Evolutionary conservation across 2,113 vertebrate species (phyloP).

Genomic region (Alouatta palliata): DNA sequence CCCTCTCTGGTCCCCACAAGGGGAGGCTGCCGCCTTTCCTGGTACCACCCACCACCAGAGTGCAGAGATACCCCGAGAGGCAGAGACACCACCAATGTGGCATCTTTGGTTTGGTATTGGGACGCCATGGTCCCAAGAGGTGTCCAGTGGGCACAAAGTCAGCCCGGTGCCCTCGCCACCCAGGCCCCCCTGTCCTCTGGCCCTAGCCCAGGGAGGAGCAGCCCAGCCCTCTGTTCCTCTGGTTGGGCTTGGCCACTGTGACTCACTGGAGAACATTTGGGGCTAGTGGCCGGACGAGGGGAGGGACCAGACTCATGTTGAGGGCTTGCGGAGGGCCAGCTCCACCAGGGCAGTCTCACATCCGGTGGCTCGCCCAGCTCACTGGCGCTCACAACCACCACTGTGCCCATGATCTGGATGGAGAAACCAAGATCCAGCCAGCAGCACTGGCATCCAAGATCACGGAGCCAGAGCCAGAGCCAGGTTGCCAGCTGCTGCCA

Average conservation of each 20-base stretch:
- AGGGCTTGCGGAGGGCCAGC: not conserved
- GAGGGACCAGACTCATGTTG: not conserved
- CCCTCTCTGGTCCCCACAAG: not conserved
- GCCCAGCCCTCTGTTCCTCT: slow-evolving; percentile 72
- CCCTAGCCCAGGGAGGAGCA: slow-evolving; percentile 36
- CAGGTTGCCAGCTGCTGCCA: fast-evolving
- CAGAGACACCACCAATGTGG: not conserved
- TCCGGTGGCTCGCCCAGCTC: not conserved
- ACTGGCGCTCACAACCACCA: not conserved
- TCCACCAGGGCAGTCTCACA: fast-evolving
- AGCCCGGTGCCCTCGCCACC: slow-evolving; percentile 33
- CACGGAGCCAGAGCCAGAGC: not conserved
- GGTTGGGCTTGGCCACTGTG: slow-evolving; percentile 73
- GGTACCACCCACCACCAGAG: fast-evolving
- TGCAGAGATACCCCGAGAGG: too few species aligned
- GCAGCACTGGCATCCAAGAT: not conserved
- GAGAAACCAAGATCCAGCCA: not conserved
- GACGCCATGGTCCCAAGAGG: not conserved
- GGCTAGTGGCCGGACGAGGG: slow-evolving; percentile 52
- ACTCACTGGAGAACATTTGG: slow-evolving; percentile 50
- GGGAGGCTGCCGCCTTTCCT: not conserved
- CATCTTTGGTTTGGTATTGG: not conserved
- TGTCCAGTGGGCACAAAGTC: slow-evolving; percentile 33
- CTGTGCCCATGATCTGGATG: not conserved
- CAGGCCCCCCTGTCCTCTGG: slow-evolving; percentile 14